These are phyloP conservation scores for Agrypnus murinus DNA, from an alignment of 2,888 invertebrate genomes.

Conservation along the genomic window DNA sequence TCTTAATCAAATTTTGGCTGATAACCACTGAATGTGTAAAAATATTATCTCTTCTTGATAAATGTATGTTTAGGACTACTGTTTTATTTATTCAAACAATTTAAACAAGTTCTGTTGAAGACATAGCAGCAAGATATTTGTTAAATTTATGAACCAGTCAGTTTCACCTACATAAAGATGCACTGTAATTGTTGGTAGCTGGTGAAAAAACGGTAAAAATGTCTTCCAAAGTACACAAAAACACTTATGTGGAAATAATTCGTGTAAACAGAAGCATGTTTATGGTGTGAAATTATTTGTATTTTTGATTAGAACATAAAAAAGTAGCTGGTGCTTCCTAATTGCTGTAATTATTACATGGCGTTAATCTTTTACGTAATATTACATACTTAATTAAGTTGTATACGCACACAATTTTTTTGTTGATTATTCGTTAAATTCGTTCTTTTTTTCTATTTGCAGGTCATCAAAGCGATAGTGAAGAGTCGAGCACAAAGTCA, in stretches of 20 bases:
- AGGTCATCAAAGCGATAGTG: conserved; percentile 69
- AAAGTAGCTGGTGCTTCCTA: not conserved
- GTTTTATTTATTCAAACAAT: not conserved
- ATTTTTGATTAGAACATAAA: not conserved
- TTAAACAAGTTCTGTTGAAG: not conserved
- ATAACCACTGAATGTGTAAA: too few species aligned
- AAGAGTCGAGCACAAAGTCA: conserved; percentile 65
- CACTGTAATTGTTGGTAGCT: not conserved
- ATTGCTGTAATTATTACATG: conserved; percentile 9
- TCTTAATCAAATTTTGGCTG: too few species aligned
- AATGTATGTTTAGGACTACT: too few species aligned
- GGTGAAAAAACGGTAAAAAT: not conserved
- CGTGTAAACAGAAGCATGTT: not conserved
- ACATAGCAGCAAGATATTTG: conserved; percentile 1
- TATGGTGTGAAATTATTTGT: not conserved
- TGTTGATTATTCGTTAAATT: not conserved
- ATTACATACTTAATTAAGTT: not conserved
- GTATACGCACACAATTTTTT: not conserved
- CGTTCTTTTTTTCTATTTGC: conserved; percentile 53
- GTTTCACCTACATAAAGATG: not conserved
- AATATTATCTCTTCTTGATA: too few species aligned
- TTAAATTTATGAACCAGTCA: conserved; percentile 1
- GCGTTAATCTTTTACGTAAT: not conserved
- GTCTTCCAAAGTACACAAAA: not conserved
- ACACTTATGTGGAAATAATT: conserved; percentile 8